These are phyloP conservation scores for Drosophila mulleri DNA, from an alignment of 2,888 invertebrate species.

Conservation along the genomic window DNA sequence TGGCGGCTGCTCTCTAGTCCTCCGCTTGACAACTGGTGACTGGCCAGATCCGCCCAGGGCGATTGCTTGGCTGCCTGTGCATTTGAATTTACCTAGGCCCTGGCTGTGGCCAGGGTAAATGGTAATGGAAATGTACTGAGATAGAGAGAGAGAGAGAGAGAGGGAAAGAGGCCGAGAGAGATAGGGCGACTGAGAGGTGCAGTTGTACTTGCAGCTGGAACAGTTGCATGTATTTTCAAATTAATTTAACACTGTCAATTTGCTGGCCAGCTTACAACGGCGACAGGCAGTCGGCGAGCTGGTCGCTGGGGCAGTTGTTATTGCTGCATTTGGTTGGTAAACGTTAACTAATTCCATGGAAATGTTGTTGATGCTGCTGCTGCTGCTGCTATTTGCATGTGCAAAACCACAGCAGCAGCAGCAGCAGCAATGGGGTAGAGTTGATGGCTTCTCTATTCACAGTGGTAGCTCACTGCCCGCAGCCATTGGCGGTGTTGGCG, in stretches of 20 bases:
- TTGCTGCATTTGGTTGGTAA: conserved; percentile 70
- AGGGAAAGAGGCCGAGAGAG: background rate
- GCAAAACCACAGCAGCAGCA: conserved; percentile 50
- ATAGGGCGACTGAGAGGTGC: background rate
- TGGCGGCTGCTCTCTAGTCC: background rate
- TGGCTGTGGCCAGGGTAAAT: conserved; percentile 12
- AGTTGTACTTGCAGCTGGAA: conserved; percentile 30
- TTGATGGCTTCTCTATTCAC: conserved; percentile 26
- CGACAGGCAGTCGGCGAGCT: conserved; percentile 45
- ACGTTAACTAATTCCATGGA: conserved; percentile 83
- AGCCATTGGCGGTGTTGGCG: conserved; percentile 49
- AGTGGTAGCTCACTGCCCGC: conserved; percentile 62
- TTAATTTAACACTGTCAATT: conserved; percentile 81
- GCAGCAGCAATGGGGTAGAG: conserved; percentile 1
- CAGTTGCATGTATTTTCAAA: conserved; percentile 79
- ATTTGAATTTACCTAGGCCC: conserved; percentile 63
- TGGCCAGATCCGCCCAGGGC: conserved; percentile 26
- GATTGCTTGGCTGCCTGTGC: conserved; percentile 31
- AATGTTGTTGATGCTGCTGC: conserved; percentile 57
- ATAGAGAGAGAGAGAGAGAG: background rate
- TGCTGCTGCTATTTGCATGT: conserved; percentile 70
- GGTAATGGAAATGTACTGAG: conserved; percentile 31
- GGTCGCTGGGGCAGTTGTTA: conserved; percentile 31
- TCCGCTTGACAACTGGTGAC: conserved; percentile 15
- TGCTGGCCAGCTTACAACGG: conserved; percentile 73